A percentile compares a stretch with the other conserved stretches of the same genome.
Conservation (phyloP, 2,113 vertebrate genomes). For the Brachionichthys hirsutus region DNA sequence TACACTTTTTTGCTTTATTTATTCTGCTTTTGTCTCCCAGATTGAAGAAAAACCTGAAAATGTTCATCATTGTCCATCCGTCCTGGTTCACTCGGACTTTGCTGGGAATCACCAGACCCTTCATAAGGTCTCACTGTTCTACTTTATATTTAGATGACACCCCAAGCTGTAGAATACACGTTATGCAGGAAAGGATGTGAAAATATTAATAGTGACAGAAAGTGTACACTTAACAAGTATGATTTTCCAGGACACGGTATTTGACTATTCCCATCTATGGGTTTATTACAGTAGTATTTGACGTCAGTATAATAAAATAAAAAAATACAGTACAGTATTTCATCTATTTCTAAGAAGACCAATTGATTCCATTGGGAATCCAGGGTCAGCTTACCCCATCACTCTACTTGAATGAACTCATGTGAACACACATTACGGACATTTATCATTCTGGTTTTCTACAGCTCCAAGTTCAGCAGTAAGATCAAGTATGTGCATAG, state of each 20-base stretch:
- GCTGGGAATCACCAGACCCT: constrained; percentile 89
- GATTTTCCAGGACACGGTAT: too few relatives aligned
- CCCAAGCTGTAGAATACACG: background rate
- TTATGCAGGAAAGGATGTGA: background rate
- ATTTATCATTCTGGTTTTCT: constrained; percentile 22
- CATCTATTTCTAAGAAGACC: background rate
- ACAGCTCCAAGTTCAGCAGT: constrained; percentile 93
- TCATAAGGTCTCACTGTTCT: constrained; percentile 84
- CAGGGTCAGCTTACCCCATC: background rate
- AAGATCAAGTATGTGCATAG: constrained; percentile 91
- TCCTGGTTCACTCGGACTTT: constrained; percentile 95
- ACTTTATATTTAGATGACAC: background rate
- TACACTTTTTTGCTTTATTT: too few relatives aligned
- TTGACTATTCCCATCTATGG: too few relatives aligned
- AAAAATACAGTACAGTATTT: background rate
- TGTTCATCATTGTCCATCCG: constrained; percentile 93
- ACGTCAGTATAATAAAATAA: too few relatives aligned
- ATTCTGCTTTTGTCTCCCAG: constrained; percentile 70
- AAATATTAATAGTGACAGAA: too few relatives aligned
- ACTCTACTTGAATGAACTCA: background rate
- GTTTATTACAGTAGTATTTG: too few relatives aligned
- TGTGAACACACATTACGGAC: background rate
- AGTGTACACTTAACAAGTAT: too few relatives aligned
- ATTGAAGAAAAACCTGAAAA: constrained; percentile 92
- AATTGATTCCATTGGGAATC: background rate